Evolutionary conservation across 2,797 vertebrate species (phyloP), one percentile per base, ranked within the genome.

Genomic region (Xenops minutus): DNA sequence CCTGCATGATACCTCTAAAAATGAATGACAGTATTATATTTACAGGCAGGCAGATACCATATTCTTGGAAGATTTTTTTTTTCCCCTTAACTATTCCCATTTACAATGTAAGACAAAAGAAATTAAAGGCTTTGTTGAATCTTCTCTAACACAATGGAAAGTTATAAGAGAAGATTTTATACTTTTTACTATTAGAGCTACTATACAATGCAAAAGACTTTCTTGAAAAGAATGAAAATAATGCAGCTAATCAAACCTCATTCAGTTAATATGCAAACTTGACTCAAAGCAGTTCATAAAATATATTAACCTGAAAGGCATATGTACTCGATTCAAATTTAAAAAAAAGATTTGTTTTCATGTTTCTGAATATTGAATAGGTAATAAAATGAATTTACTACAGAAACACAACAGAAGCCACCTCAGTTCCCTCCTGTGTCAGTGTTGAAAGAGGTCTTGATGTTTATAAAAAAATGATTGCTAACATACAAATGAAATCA

Each of bases 41-140:
- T 94, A 87, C 63, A 77, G 1, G 4, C 14, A 95, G 83, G 4
- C 14, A 95, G 83, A 76, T 36, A 91, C 7, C 3, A 39, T 5
- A 21, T 34, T 85, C 43, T 72, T 78, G 41, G 37, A 81, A 78
- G 41, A 56, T 29, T 69, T 4, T n/a, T 85, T 75, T 67, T 72
- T 48, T 3, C 0, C 27, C 52, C n/a, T 68, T 92, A 88, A 79
- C 85, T 86, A 56, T 56, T 22, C 34, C 30, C 16, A 30, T 86
- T 95, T 90, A 88, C 36, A 96, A 30, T n/a, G 30, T 36, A 55
- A 94, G 44, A 48, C 74, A 91, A 88, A 92, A 89, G 23, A 92
- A 82, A 85, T 79, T 36, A 54, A 95, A 84, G 18, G 26, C 73
- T 89, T 94, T 91, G 62, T 46, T 88, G 27, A 61, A 85, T 90